Evolutionary conservation across 2,888 invertebrate genomes (phyloP).

Genomic region (Yponomeuta plumbellus): DNA sequence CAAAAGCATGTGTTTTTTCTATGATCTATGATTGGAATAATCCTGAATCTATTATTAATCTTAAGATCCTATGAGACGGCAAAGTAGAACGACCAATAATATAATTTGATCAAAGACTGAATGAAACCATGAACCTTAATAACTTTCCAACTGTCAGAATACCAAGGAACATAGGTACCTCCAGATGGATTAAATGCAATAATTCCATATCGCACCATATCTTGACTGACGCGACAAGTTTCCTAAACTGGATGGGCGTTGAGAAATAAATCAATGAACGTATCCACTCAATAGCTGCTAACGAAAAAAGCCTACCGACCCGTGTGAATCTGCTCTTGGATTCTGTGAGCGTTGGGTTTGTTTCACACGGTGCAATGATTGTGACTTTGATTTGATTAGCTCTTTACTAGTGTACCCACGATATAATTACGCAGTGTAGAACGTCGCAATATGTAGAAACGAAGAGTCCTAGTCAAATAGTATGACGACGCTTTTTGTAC

Average conservation of each 20-base stretch:
- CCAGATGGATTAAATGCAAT: slow-evolving; percentile 9
- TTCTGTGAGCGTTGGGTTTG: slow-evolving; percentile 56
- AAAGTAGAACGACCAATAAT: too few relatives aligned
- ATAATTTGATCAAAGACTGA: too few relatives aligned
- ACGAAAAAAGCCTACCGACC: slow-evolving; percentile 52
- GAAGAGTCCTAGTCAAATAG: too few relatives aligned
- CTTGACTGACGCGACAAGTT: slow-evolving; percentile 58
- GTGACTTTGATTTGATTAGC: not conserved
- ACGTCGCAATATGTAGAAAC: too few relatives aligned
- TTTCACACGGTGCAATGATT: not conserved
- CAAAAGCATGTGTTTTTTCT: too few relatives aligned
- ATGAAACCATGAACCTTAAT: too few relatives aligned
- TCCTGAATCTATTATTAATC: too few relatives aligned
- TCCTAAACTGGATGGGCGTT: slow-evolving; percentile 67
- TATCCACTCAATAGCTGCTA: slow-evolving; percentile 35
- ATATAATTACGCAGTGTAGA: too few relatives aligned
- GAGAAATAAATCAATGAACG: slow-evolving; percentile 70
- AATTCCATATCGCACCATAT: slow-evolving; percentile 69
- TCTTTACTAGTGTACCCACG: not conserved
- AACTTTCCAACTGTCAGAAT: not conserved
- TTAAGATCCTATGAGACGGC: too few relatives aligned
- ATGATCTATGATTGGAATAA: too few relatives aligned
- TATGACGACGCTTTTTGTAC: too few relatives aligned
- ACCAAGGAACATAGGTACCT: not conserved
- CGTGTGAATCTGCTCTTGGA: slow-evolving; percentile 69